phyloP scores from a whole-genome alignment of 2,113 vertebrate genomes.

The Ellobius talpinus region DNA sequence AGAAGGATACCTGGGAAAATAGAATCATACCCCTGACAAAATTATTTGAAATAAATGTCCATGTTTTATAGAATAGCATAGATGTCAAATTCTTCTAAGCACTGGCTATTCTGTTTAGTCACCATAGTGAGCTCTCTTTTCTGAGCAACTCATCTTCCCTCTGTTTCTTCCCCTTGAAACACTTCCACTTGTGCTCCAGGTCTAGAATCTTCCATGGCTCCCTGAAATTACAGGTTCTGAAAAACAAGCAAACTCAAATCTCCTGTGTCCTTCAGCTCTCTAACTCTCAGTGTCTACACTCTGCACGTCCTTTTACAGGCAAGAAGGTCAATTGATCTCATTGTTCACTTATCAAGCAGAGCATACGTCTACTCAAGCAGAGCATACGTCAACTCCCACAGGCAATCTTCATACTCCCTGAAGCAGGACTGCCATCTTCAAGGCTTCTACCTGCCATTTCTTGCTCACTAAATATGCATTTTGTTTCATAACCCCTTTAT shows the following conservation, averaged over 20 bases:
- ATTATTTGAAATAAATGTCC: conserved; percentile 14
- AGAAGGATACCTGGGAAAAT: neutral
- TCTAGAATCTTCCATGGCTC: neutral
- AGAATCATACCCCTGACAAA: neutral
- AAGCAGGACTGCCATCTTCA: neutral
- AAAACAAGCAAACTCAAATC: conserved; percentile 42
- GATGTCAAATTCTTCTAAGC: neutral
- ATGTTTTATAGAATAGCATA: neutral
- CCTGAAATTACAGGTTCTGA: conserved; percentile 29
- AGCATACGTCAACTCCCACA: neutral
- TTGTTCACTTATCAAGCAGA: neutral
- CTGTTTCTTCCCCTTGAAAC: neutral
- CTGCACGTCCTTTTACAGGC: neutral
- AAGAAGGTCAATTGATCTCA: neutral
- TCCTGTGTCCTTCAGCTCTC: neutral
- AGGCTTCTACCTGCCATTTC: neutral
- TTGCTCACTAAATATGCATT: neutral
- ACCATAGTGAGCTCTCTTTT: neutral
- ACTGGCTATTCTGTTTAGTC: neutral
- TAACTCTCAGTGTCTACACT: neutral
- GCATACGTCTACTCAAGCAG: neutral
- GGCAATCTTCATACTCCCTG: neutral
- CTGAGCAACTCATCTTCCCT: neutral
- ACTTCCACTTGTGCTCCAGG: neutral
- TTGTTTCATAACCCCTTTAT: neutral